A percentile compares a stretch with the other conserved stretches of the same genome.
Evolutionary conservation across 2,113 vertebrate species (phyloP).

Genomic region (Xiphophorus couchianus): DNA sequence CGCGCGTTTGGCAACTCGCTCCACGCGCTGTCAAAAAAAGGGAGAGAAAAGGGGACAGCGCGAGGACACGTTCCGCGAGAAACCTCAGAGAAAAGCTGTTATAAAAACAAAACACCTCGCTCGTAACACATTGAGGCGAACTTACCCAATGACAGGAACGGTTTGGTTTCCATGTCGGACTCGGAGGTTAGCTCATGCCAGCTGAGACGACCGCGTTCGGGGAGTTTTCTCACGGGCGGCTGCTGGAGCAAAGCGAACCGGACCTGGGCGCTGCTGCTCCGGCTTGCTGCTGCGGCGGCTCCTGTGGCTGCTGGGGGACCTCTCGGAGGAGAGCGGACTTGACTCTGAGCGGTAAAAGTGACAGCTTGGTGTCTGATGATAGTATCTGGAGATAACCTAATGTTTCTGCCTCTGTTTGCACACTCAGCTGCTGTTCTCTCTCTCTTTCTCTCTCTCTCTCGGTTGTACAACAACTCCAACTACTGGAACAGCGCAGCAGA

Average conservation of each 20-base stretch:
- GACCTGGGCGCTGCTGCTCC: constrained; percentile 44
- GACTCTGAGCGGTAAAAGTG: constrained; percentile 67
- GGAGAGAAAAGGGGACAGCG: background rate
- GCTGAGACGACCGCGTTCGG: constrained; percentile 73
- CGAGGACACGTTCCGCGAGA: constrained; percentile 17
- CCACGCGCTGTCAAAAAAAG: constrained; percentile 61
- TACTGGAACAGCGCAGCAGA: constrained; percentile 77
- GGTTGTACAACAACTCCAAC: constrained; percentile 76
- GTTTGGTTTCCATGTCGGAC: constrained; percentile 84
- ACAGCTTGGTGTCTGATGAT: constrained; percentile 62
- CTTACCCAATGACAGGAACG: constrained; percentile 86
- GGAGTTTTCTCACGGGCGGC: constrained; percentile 55
- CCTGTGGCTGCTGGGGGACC: background rate
- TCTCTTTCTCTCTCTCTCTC: constrained; percentile 27
- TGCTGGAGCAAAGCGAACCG: constrained; percentile 45
- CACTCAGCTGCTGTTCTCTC: constrained; percentile 53
- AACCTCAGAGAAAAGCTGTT: background rate
- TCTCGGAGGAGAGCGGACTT: constrained; percentile 37
- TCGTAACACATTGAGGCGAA: constrained; percentile 34
- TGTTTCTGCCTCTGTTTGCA: constrained; percentile 69
- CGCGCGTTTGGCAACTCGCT: constrained; percentile 39
- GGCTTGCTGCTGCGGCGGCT: background rate
- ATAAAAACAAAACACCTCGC: background rate
- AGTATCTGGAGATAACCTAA: constrained; percentile 72
- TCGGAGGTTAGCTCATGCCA: constrained; percentile 83